Conservation (phyloP, 2,113 vertebrate genomes). For the Myxocyprinus asiaticus region DNA sequence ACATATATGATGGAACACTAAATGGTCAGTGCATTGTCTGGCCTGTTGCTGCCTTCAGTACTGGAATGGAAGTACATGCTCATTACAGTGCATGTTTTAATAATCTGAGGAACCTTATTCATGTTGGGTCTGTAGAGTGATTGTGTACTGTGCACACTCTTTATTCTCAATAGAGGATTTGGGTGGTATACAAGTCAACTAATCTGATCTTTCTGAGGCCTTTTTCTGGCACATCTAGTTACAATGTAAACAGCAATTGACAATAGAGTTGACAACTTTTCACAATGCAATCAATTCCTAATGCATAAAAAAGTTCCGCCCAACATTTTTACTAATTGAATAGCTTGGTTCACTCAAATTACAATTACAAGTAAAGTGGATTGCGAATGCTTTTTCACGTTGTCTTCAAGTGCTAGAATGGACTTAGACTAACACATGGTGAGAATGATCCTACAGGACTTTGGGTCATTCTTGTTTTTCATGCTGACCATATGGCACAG, state of each 20-base stretch:
- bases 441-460: constrained; percentile 21
- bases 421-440: constrained; percentile 10
- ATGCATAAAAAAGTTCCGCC: no score
- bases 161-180: no score
- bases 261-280: no score
- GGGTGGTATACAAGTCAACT: no score
- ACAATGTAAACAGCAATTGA: no score
- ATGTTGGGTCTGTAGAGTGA: no score
- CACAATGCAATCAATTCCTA: no score
- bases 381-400: neutral
- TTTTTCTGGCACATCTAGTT: no score
- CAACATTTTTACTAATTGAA: no score
- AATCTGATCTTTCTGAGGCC: no score
- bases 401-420: neutral
- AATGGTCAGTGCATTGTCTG: constrained; percentile 69
- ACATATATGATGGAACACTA: constrained; percentile 67
- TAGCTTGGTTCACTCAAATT: no score
- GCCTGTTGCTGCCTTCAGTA: constrained; percentile 12
- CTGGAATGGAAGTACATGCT: neutral
- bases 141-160: no score
- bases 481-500: constrained; percentile 30
- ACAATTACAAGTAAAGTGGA: neutral
- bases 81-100: neutral
- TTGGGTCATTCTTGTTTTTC: constrained; percentile 16
- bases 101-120: neutral